Base-by-base conservation (phyloP, 37 sponge, comb jelly and placozoan genomes). In the Theonella swinhoei region DNA sequence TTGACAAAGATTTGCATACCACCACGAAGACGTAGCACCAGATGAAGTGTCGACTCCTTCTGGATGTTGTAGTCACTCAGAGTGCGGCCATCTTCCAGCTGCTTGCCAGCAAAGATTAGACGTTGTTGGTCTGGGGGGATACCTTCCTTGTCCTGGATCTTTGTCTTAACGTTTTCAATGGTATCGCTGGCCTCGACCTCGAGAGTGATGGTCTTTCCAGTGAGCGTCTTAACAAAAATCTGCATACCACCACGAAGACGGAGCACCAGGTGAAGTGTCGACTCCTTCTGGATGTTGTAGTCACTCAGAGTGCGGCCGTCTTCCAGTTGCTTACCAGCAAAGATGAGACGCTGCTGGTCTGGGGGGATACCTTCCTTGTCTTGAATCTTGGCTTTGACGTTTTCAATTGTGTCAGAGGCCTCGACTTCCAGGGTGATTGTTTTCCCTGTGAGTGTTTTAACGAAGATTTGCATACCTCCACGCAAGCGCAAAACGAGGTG, bases 341-440 rank as follows among this genome's bases (percentile, higher is more conserved):
- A 59, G 61, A 96, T 96, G 58, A 96, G 92, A 36, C 97, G 89
- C 84, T 96, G 97, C 74, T 96, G 97, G 66, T 96, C 97, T 64
- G 97, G 97, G n/a, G 97, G 94, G 81, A 96, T 96, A 17, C 97
- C 97, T 40, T 96, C 97, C 65, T 94, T 96, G 92, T 96, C 97
- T 75, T 96, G 94, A 77, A 94, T 96, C 82, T 96, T 93, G 34
- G 91, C 85, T 68, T 94, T 96, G 28, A 93, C 94, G 83, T 93
- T 93, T 64, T 93, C 94, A 58, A 93, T 93, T 5, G 97, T 91
- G 84, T 96, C 97, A 33, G 83, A 77, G 64, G 97, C 90, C 72
- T 96, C 97, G 9, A 96, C 97, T 42, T 94, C 92, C 24, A 96
- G 88, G n/a, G 97, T 96, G 86, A 96, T 96, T 81, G 97, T 97